Percentiles rank a stretch among this genome's conserved stretches.
Evolutionary conservation across 2,888 invertebrate genomes (phyloP).

Genomic region (Parnassius glacialis): DNA sequence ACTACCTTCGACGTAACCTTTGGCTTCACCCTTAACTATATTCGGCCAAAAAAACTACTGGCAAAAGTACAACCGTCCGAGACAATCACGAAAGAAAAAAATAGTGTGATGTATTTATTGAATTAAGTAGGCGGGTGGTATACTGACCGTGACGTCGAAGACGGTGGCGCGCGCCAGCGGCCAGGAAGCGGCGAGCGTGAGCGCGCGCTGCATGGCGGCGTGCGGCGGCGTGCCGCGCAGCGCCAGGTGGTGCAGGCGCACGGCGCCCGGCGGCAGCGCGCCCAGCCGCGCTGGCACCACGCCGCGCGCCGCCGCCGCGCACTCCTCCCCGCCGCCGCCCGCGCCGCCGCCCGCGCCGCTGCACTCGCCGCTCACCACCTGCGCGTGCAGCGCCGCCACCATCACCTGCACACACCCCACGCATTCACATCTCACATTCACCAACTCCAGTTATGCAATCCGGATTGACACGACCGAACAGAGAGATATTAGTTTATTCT

Average conservation of each 20-base stretch:
- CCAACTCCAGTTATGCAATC: too few relatives aligned
- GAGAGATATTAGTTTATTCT: too few relatives aligned
- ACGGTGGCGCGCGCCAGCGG: constrained; percentile 95
- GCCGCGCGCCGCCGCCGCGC: constrained; percentile 88
- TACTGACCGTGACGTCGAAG: constrained; percentile 93
- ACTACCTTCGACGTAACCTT: too few relatives aligned
- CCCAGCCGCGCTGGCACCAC: constrained; percentile 90
- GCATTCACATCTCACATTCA: too few relatives aligned
- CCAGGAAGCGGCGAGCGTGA: constrained; percentile 96
- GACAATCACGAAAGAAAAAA: too few relatives aligned
- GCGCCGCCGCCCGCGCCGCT: constrained; percentile 81
- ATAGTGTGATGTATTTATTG: too few relatives aligned
- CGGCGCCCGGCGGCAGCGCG: constrained; percentile 90
- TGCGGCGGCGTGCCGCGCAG: constrained; percentile 91
- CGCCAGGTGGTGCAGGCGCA: constrained; percentile 94
- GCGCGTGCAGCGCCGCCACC: constrained; percentile 95
- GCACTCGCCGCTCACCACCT: constrained; percentile 94
- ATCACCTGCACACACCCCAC: constrained; percentile 84
- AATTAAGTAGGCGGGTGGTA: too few relatives aligned
- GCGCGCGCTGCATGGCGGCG: constrained; percentile 94
- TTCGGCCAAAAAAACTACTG: too few relatives aligned
- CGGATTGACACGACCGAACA: too few relatives aligned
- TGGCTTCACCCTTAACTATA: too few relatives aligned
- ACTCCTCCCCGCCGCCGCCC: constrained; percentile 84
- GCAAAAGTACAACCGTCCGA: too few relatives aligned